These are phyloP conservation scores for Verasper variegatus DNA, from an alignment of 2,113 vertebrate species.

Conservation along the genomic window DNA sequence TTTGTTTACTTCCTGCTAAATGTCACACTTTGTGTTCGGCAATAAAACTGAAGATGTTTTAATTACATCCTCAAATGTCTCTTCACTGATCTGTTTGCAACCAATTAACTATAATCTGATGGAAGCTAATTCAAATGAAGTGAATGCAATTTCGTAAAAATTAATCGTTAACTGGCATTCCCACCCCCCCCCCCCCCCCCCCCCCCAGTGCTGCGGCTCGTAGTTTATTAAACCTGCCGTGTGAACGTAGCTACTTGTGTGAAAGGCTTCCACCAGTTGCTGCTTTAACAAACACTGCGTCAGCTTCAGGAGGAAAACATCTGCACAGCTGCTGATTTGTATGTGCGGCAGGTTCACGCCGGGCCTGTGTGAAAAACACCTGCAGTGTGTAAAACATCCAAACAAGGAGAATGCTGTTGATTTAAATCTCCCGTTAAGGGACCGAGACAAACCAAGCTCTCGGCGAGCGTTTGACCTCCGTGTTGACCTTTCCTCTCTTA, in stretches of 20 bases:
- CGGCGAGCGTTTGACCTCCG: slow-evolving; percentile 11
- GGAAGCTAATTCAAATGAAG: slow-evolving; percentile 19
- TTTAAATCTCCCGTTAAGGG: slow-evolving; percentile 23
- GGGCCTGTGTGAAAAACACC: slow-evolving; percentile 7
- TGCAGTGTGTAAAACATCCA: slow-evolving; percentile 19
- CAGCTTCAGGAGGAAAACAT: not conserved
- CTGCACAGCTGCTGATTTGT: not conserved
- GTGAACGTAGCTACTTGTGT: not conserved
- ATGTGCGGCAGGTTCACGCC: not conserved
- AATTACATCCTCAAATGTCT: slow-evolving; percentile 20
- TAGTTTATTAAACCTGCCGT: slow-evolving; percentile 16
- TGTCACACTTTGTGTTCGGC: slow-evolving; percentile 19
- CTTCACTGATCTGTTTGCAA: not conserved
- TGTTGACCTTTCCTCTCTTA: slow-evolving; percentile 16
- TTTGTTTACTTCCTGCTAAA: slow-evolving; percentile 27
- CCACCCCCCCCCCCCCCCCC: no score
- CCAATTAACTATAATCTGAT: slow-evolving; percentile 22
- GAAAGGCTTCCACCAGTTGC: not conserved
- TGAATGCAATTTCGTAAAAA: slow-evolving; percentile 12
- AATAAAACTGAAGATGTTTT: slow-evolving; percentile 16
- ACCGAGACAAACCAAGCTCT: slow-evolving; percentile 6
- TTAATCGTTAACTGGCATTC: not conserved
- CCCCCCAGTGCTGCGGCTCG: not conserved
- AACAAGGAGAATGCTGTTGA: slow-evolving; percentile 10
- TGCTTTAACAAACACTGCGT: not conserved